Base-by-base conservation (phyloP, 2,113 vertebrate species). In the Zosterops borbonicus region DNA sequence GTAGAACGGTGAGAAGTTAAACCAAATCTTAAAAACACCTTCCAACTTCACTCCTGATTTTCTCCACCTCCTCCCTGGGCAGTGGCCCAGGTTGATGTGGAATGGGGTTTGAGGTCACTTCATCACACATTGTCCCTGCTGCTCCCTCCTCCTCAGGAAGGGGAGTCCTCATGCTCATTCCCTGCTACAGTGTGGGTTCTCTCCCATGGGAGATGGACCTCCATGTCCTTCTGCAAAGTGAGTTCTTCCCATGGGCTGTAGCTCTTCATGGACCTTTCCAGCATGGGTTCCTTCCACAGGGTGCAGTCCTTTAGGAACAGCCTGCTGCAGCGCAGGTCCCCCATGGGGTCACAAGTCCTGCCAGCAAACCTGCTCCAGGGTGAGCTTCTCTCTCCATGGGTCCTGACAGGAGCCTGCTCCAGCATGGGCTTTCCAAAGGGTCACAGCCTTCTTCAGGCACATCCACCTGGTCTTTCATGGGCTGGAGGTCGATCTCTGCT, bases 341-440 rank as follows among this genome's bases (percentile, higher is more conserved):
- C 37, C 33, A 8, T 5, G 12, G 27, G 13, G 4, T 33, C 27
- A 52, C 31, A 87, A 12, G 11, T 68, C 37, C 50, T 50, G 59
- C 31, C 50, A 73, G 35, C 21, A 56, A 71, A 49, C 29, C 35
- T 71, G 21, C 29, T 49, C 29, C 65, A 64, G 21, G 17, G 11
- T 64, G 49, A 4, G 21, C 9, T 42, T 11, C 9, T 33, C 9
- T 44, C 31, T 88, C 37, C 86, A 33, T 0, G 2, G 4, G 8
- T 56, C 25, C 42, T 58, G 37, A 29, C 27, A 28, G 59, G 25
- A 73, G 35, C 14, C 42, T 37, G 22, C 9, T 44, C 27, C 44
- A 39, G 28, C 33, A 59, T 0, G 0, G 77, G n/a, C 11, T 74
- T 46, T 23, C 21, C 39, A 29, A 14, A 37, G 68, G 12, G 12